phyloP scores from a whole-genome alignment of 2,888 invertebrate species.

The Tupiocoris notatus region DNA sequence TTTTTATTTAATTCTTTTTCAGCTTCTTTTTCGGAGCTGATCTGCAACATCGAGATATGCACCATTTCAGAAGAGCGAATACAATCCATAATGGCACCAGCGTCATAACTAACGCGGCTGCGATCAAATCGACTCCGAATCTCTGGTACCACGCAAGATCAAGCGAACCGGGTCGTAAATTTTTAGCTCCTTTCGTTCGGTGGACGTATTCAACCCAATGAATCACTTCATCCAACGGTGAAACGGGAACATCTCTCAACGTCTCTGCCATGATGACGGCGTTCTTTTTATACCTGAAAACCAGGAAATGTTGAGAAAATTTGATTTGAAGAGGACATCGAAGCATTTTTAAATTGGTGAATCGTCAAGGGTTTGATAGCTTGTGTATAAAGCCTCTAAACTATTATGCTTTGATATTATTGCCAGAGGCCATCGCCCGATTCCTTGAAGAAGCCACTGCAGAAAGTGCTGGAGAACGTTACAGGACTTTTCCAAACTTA shows the following conservation, averaged over 20 bases:
- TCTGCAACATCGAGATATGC: neutral
- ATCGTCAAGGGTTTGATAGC: too few relatives aligned
- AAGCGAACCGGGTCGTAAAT: conserved; percentile 7
- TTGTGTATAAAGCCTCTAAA: too few relatives aligned
- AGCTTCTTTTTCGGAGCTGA: neutral
- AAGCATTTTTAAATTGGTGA: too few relatives aligned
- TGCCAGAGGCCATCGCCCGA: too few relatives aligned
- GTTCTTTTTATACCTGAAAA: conserved; percentile 20
- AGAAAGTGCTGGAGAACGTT: too few relatives aligned
- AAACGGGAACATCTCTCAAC: conserved; percentile 13
- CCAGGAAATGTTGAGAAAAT: too few relatives aligned
- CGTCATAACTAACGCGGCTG: neutral
- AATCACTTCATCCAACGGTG: conserved; percentile 1
- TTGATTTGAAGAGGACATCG: too few relatives aligned
- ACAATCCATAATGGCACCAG: neutral
- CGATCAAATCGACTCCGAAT: conserved; percentile 18
- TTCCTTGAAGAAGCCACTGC: too few relatives aligned
- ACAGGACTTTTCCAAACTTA: too few relatives aligned
- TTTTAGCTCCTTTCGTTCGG: conserved; percentile 21
- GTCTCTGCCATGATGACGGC: neutral
- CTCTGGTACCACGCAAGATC: conserved; percentile 32
- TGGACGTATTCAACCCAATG: conserved; percentile 32
- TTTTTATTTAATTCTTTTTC: neutral
- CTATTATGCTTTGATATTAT: too few relatives aligned
- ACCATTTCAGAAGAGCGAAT: neutral